Evolutionary conservation across 2,113 vertebrate species (phyloP).

Genomic region (Petrocephalus zakoni): DNA sequence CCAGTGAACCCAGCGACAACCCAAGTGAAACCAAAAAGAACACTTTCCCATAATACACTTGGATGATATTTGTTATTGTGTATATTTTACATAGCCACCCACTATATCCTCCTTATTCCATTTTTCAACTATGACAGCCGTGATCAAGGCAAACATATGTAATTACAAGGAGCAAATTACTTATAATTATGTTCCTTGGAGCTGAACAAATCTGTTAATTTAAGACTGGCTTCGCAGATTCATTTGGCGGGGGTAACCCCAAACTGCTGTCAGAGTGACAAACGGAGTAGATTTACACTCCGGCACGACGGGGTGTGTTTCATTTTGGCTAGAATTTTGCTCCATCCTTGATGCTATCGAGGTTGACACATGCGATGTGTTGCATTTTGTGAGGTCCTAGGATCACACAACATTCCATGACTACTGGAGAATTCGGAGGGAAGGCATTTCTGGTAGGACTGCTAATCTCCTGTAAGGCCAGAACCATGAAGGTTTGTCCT

Average conservation of each 20-base stretch:
- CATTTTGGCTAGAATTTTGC: conserved; percentile 39
- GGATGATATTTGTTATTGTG: conserved; percentile 14
- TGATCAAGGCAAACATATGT: conserved; percentile 40
- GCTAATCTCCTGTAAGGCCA: neutral
- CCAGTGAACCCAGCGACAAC: neutral
- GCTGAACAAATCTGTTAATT: conserved; percentile 36
- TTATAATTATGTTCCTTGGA: conserved; percentile 39
- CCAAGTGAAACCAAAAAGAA: neutral
- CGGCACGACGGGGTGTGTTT: conserved; percentile 33
- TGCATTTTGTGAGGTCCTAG: neutral
- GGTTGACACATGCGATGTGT: neutral
- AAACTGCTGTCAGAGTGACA: conserved; percentile 39
- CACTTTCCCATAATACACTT: neutral
- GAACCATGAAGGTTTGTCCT: neutral
- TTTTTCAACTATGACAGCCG: conserved; percentile 42
- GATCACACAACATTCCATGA: neutral
- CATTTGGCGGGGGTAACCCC: conserved; percentile 46
- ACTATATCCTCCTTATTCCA: neutral
- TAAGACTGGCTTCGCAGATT: conserved; percentile 38
- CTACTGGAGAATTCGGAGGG: neutral
- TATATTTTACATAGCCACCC: conserved; percentile 25
- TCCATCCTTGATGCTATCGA: conserved; percentile 12
- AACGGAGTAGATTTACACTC: conserved; percentile 30
- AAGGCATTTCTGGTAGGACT: neutral
- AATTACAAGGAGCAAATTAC: conserved; percentile 39